phyloP scores from a whole-genome alignment of 2,113 vertebrate genomes.

The Sorex fumeus region DNA sequence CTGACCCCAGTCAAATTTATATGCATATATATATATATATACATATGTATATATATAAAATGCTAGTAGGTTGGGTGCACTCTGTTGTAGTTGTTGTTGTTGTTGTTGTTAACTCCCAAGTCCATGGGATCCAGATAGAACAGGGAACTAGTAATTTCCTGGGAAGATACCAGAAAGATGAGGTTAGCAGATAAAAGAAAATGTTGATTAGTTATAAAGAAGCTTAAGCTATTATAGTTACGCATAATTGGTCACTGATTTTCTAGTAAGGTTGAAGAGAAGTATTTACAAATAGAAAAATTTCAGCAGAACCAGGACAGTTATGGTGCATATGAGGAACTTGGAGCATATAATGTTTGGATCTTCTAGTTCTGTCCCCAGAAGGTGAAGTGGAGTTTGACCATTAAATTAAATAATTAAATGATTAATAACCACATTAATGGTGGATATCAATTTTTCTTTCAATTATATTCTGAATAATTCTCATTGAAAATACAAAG shows the following conservation, averaged over 20 bases:
- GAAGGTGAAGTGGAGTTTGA: not conserved
- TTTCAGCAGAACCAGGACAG: not conserved
- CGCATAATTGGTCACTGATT: not conserved
- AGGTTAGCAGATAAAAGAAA: not conserved
- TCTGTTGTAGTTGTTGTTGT: too few relatives aligned
- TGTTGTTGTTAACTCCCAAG: not conserved
- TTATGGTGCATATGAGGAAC: not conserved
- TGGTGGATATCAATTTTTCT: not conserved
- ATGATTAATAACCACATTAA: not conserved
- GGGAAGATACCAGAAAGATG: not conserved
- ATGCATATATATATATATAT: too few relatives aligned
- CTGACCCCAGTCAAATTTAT: too few relatives aligned
- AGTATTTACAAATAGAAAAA: not conserved
- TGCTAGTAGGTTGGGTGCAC: too few relatives aligned
- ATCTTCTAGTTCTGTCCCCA: not conserved
- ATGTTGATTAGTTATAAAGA: not conserved
- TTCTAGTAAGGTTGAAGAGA: not conserved
- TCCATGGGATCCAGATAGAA: not conserved
- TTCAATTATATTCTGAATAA: conserved; percentile 11
- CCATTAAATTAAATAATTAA: not conserved
- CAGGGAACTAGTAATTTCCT: not conserved
- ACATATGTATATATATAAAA: too few relatives aligned
- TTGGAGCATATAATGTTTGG: not conserved
- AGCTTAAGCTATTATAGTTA: not conserved
- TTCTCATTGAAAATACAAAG: not conserved